A percentile compares a stretch with the other conserved stretches of the same genome.
Evolutionary conservation across 2,797 vertebrate species (phyloP).

Genomic region (Setipinna tenuifilis): DNA sequence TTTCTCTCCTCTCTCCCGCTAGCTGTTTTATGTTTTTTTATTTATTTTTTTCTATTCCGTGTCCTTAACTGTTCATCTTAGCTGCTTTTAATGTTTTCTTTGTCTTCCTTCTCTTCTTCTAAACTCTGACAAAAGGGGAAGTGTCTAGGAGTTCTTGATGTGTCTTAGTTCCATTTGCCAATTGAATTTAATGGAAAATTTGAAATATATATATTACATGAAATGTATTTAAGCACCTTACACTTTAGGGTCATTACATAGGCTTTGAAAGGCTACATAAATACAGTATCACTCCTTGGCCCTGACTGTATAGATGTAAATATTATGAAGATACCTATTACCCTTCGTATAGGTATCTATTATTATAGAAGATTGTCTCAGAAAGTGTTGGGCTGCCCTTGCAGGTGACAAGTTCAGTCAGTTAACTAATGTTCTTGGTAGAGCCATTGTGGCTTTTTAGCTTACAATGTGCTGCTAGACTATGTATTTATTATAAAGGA

Average conservation of each 20-base stretch:
- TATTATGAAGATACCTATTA: too few relatives aligned
- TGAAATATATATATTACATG: not conserved
- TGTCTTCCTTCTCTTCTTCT: not conserved
- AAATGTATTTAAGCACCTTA: not conserved
- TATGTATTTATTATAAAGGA: too few relatives aligned
- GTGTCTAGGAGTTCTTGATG: not conserved
- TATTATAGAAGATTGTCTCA: too few relatives aligned
- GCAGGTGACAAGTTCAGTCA: too few relatives aligned
- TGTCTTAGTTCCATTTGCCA: not conserved
- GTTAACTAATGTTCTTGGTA: too few relatives aligned
- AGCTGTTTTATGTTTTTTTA: conserved; percentile 46
- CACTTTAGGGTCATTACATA: not conserved
- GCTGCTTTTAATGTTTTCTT: not conserved
- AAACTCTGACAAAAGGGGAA: not conserved
- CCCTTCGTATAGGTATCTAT: too few relatives aligned
- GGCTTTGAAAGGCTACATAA: not conserved
- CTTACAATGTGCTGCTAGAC: too few relatives aligned
- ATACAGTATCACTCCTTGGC: not conserved
- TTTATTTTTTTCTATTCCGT: conserved; percentile 38
- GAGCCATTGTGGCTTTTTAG: too few relatives aligned
- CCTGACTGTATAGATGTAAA: not conserved
- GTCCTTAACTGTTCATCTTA: conserved; percentile 43
- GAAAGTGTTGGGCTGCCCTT: too few relatives aligned
- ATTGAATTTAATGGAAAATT: not conserved
- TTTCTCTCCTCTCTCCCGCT: conserved; percentile 46